A percentile compares a stretch with the other conserved stretches of the same genome.
Conservation (phyloP, 2,888 invertebrate species). For the Trilocha varians region DNA sequence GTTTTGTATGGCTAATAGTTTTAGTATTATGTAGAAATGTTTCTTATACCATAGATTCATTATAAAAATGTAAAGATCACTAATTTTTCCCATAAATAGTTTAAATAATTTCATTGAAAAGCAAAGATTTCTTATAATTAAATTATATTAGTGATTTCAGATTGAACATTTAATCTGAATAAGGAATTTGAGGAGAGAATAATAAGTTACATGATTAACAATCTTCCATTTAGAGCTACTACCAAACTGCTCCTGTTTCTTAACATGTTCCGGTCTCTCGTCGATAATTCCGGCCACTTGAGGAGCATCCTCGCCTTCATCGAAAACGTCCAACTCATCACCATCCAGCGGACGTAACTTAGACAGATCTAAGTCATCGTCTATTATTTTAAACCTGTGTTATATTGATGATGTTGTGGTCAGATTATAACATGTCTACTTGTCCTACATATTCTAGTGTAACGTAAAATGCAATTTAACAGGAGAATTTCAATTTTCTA, state of each 20-base stretch:
- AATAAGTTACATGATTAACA: background rate
- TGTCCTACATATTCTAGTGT: background rate
- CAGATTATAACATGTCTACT: background rate
- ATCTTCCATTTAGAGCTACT: slow-evolving; percentile 56
- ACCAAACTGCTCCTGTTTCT: slow-evolving; percentile 50
- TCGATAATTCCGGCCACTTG: slow-evolving; percentile 91
- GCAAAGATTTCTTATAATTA: no score
- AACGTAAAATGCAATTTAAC: no score
- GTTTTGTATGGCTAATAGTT: no score
- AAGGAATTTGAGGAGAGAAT: no score
- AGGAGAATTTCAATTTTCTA: no score
- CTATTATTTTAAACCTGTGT: slow-evolving; percentile 86
- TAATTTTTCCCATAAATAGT: no score
- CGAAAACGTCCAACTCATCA: slow-evolving; percentile 78
- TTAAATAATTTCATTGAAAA: no score
- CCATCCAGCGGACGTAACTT: slow-evolving; percentile 75
- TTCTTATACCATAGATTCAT: no score
- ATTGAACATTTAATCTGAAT: no score
- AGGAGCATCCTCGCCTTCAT: slow-evolving; percentile 88
- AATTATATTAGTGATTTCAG: no score
- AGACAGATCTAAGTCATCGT: slow-evolving; percentile 83
- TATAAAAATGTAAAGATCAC: no score
- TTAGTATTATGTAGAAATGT: no score
- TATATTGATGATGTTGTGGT: background rate
- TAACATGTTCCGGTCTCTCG: slow-evolving; percentile 80